Conservation (phyloP, 2,888 invertebrate genomes). For the Lasiommata megera region DNA sequence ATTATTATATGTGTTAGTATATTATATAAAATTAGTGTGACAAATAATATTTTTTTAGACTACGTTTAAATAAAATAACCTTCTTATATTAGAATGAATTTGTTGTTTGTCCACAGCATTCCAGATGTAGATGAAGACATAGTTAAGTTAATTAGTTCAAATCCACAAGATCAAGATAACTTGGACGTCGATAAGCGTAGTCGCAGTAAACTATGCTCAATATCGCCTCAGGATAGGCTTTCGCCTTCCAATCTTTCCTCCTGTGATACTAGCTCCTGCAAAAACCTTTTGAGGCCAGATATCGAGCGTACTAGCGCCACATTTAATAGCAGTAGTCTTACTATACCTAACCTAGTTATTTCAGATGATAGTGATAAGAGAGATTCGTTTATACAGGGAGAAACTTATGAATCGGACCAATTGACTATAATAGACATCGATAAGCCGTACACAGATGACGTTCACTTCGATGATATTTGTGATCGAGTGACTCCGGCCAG, state of each 20-base stretch:
- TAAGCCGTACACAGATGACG: conserved; percentile 74
- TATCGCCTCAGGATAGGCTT: conserved; percentile 61
- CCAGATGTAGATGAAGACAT: conserved; percentile 80
- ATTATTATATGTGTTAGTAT: too few relatives aligned
- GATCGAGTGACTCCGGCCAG: conserved; percentile 59
- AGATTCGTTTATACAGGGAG: conserved; percentile 72
- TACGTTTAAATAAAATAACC: too few relatives aligned
- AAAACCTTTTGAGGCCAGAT: conserved; percentile 63
- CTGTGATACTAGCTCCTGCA: conserved; percentile 75
- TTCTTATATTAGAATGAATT: too few relatives aligned
- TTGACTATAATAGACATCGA: conserved; percentile 85
- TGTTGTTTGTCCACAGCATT: conserved; percentile 57
- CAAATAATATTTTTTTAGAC: too few relatives aligned
- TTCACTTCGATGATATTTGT: conserved; percentile 61
- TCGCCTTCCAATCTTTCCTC: conserved; percentile 71
- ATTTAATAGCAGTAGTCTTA: conserved; percentile 69
- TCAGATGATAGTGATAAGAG: conserved; percentile 73
- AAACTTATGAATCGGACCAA: conserved; percentile 82
- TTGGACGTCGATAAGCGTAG: conserved; percentile 59
- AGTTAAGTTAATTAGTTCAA: conserved; percentile 70
- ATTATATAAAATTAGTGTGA: too few relatives aligned
- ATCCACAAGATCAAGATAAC: conserved; percentile 51
- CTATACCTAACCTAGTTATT: conserved; percentile 74
- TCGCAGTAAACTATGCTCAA: conserved; percentile 53
- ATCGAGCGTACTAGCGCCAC: conserved; percentile 48